Evolutionary conservation across 2,888 invertebrate genomes (phyloP), one percentile per base, ranked within the genome.

Genomic region (Melangyna quadrimaculata): DNA sequence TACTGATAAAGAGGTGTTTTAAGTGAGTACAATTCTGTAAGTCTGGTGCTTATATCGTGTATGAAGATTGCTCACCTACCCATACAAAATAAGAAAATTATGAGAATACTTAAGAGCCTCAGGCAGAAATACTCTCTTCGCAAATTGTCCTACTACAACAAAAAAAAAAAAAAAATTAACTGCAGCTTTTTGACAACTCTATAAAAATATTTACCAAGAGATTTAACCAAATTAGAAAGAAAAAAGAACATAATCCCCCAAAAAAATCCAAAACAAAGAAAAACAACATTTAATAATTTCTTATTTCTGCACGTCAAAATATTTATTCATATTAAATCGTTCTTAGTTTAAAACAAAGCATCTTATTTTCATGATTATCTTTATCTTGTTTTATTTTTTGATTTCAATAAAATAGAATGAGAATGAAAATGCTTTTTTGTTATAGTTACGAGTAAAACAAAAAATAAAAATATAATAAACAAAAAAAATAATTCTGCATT

Each of bases 251-350:
- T 17, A 32, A 70, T 14, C 10, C 3, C 19, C 29, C 17, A 32
- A 77, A 29, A 43, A 5, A 35, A 37, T 37, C 37, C 12, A 19
- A 35, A 29, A 40, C 9, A 51, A 55, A 63, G 40, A 43, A 65
- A 78, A 71, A 67, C 22, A 72, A 63, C 57, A 57, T n/a, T 61
- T 27, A 32, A 43, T 10, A 53, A 40, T 53, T 78, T 67, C 3
- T 40, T 9, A 69, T 61, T 37, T 69, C 51, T 48, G 19, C 32
- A 19, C 14, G 17, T 59, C 61, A 69, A 35, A 51, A 61, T 37
- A 69, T 74, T 79, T 70, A 67, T 79, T 79, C 22, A 37, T 72
- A 57, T 69, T 51, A 72, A 40, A 61, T 59, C 65, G 37, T 59
- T 40, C 27, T 61, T 61, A 67, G 6, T 55, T 55, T 53, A 59